phyloP scores from a whole-genome alignment of 1,140 invertebrate genomes.

The Panulirus ornatus region DNA sequence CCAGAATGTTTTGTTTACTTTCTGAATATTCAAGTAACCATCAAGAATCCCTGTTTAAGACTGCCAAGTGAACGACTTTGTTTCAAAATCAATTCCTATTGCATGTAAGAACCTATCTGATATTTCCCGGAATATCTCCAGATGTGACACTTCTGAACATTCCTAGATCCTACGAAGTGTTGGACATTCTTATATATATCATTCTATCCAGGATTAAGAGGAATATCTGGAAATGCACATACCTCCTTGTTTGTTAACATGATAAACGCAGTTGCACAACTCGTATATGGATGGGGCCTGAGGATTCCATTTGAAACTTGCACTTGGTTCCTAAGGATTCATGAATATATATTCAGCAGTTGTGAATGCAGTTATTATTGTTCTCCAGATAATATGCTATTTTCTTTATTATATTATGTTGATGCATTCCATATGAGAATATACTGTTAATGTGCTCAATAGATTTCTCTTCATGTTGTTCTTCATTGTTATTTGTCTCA shows the following conservation, averaged over 20 bases:
- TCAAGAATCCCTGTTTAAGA: slow-evolving; percentile 4
- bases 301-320: not conserved
- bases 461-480: slow-evolving; percentile 9
- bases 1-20: not conserved
- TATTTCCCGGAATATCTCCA: not conserved
- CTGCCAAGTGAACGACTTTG: not conserved
- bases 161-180: slow-evolving; percentile 10
- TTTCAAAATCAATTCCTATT: not conserved
- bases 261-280: slow-evolving; percentile 9
- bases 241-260: slow-evolving; percentile 2
- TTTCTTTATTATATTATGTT: not conserved
- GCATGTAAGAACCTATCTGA: slow-evolving; percentile 12
- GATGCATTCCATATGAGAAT: slow-evolving; percentile 32
- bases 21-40: slow-evolving; percentile 1
- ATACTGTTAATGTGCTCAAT: slow-evolving; percentile 34
- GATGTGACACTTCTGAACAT: slow-evolving; percentile 6
- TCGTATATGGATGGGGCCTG: not conserved
- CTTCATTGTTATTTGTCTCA: slow-evolving; percentile 43
- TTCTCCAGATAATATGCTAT: slow-evolving; percentile 12
- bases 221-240: slow-evolving; percentile 30
- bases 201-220: slow-evolving; percentile 17
- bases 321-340: not conserved
- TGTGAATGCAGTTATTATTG: not conserved
- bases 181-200: not conserved
- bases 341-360: not conserved